These are phyloP conservation scores for Anthonomus grandis DNA, from an alignment of 1,140 invertebrate genomes.

Conservation along the genomic window DNA sequence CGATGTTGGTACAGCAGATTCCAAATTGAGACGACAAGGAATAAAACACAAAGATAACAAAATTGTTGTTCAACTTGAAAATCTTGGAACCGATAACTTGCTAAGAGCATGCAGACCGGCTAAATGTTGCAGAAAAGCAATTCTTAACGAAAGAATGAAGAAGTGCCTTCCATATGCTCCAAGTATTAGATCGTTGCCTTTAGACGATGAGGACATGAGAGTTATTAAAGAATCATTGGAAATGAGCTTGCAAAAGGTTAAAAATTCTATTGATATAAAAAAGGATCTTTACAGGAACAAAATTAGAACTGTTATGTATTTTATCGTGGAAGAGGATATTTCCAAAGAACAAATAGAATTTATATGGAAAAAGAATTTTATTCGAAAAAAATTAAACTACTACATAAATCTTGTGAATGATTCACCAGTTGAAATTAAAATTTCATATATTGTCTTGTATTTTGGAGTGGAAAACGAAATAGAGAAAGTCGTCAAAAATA, in stretches of 20 bases:
- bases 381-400: conserved; percentile 8
- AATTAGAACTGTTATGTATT: conserved; percentile 4
- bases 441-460: conserved; percentile 1
- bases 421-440: not conserved
- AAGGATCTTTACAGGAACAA: not conserved
- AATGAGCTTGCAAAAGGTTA: conserved; percentile 33
- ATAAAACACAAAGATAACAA: conserved; percentile 29
- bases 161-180: conserved; percentile 34
- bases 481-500: too few species aligned
- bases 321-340: not conserved
- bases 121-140: conserved; percentile 38
- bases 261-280: conserved; percentile 27
- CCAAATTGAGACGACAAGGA: conserved; percentile 18
- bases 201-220: conserved; percentile 30
- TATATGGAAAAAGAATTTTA: not conserved
- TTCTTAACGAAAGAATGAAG: conserved; percentile 35
- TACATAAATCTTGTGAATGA: conserved; percentile 23
- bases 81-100: conserved; percentile 34
- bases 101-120: conserved; percentile 34
- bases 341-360: not conserved
- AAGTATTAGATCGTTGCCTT: conserved; percentile 36
- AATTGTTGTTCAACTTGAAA: conserved; percentile 28
- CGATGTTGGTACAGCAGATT: conserved; percentile 27
- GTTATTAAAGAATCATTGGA: conserved; percentile 33
- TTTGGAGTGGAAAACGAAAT: conserved; percentile 3